Percentiles rank a stretch among this genome's conserved stretches.
Evolutionary conservation across 2,888 invertebrate genomes (phyloP).

Genomic region (Amphiduros pacificus): DNA sequence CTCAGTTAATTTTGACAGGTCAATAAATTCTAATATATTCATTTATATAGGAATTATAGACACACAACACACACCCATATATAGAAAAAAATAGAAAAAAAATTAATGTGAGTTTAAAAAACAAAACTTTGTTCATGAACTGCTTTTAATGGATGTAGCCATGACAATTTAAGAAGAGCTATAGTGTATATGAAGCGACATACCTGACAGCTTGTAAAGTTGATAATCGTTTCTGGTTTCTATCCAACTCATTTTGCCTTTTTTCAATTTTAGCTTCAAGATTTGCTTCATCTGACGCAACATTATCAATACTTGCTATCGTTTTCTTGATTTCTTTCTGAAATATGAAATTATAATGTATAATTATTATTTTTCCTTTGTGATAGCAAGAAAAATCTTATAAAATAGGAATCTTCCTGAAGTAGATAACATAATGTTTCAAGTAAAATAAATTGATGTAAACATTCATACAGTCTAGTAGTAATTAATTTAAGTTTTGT

Average conservation of each 20-base stretch:
- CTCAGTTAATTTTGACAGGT: neutral
- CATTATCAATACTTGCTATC: slow-evolving; percentile 73
- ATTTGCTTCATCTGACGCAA: slow-evolving; percentile 84
- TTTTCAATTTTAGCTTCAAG: slow-evolving; percentile 91
- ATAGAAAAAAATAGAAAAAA: neutral
- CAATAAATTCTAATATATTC: no score
- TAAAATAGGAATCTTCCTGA: no score
- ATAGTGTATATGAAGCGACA: no score
- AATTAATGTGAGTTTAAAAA: neutral
- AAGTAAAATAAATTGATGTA: no score
- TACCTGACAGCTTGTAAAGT: slow-evolving; percentile 92
- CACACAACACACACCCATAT: neutral
- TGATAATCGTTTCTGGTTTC: slow-evolving; percentile 89
- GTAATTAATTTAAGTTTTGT: no score
- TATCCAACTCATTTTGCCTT: slow-evolving; percentile 82
- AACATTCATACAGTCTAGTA: no score
- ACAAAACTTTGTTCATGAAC: neutral
- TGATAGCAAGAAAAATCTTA: no score
- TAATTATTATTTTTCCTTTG: no score
- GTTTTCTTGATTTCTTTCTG: slow-evolving; percentile 74
- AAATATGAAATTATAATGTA: neutral
- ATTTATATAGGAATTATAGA: neutral
- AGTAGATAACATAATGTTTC: no score
- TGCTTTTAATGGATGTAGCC: no score
- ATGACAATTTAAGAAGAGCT: no score